Evolutionary conservation across 2,113 vertebrate species (phyloP).

Genomic region (Pachycephala philippinensis): DNA sequence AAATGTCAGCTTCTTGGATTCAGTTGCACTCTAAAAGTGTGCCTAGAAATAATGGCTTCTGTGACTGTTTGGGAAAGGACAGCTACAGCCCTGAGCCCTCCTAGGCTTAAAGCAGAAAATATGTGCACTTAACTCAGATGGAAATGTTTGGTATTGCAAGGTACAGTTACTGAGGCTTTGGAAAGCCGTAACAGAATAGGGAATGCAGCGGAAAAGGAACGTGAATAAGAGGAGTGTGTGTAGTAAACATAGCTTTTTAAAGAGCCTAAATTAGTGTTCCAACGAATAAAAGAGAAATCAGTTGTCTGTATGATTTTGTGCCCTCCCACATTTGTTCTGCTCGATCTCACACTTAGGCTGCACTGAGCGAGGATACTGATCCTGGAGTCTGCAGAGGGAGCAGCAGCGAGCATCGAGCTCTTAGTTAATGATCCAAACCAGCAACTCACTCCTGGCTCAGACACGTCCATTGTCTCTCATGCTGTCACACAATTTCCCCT

Average conservation of each 20-base stretch:
- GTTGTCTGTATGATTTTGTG: background rate
- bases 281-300: background rate
- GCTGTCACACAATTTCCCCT: background rate
- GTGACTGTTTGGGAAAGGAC: slow-evolving; percentile 10
- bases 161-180: background rate
- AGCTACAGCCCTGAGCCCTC: background rate
- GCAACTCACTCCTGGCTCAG: background rate
- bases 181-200: background rate
- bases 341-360: background rate
- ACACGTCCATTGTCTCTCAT: background rate
- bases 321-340: slow-evolving; percentile 8
- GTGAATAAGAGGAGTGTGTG: background rate
- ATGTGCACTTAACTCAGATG: background rate
- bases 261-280: background rate
- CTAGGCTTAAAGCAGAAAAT: background rate
- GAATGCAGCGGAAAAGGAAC: background rate
- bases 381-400: background rate
- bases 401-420: background rate
- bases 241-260: background rate
- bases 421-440: slow-evolving; percentile 7
- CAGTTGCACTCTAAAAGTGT: background rate
- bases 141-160: background rate
- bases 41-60: slow-evolving; percentile 39
- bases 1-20: slow-evolving; percentile 61
- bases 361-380: background rate